Evolutionary conservation across 2,888 invertebrate genomes (phyloP).

Genomic region (Drosophila trichaetosa): DNA sequence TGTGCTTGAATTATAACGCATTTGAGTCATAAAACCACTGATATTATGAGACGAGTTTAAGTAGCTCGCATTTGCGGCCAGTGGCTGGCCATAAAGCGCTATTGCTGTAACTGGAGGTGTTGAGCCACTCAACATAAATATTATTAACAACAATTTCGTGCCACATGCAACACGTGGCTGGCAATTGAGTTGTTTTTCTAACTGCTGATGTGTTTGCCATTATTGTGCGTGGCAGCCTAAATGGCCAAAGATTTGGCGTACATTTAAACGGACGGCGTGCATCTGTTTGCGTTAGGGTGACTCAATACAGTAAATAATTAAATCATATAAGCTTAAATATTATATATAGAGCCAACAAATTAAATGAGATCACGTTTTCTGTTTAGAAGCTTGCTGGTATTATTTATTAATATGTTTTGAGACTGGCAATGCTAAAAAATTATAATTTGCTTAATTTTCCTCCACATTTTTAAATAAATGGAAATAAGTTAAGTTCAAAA

Average conservation of each 20-base stretch:
- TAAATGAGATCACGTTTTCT: background rate
- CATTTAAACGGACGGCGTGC: conserved; percentile 37
- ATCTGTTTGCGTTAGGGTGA: conserved; percentile 41
- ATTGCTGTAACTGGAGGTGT: conserved; percentile 44
- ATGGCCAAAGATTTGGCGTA: conserved; percentile 53
- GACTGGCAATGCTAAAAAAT: accelerated
- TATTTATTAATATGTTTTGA: background rate
- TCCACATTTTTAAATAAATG: background rate
- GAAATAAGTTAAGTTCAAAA: background rate
- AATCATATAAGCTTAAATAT: background rate
- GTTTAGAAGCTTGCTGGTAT: background rate
- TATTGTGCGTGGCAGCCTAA: conserved; percentile 38
- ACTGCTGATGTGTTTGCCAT: conserved; percentile 24
- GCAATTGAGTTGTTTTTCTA: conserved; percentile 54
- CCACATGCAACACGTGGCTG: conserved; percentile 74
- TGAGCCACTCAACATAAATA: conserved; percentile 66
- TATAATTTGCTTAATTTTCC: background rate
- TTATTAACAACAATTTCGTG: conserved; percentile 73
- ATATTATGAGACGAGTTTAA: conserved; percentile 70
- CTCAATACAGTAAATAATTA: conserved; percentile 13
- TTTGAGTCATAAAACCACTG: conserved; percentile 63
- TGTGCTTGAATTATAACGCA: conserved; percentile 67
- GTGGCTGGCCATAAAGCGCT: conserved; percentile 49
- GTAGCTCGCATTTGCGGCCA: conserved; percentile 62
- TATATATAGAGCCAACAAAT: background rate